phyloP scores from a whole-genome alignment of 2,888 invertebrate species.

The Drosophila ezoana region DNA sequence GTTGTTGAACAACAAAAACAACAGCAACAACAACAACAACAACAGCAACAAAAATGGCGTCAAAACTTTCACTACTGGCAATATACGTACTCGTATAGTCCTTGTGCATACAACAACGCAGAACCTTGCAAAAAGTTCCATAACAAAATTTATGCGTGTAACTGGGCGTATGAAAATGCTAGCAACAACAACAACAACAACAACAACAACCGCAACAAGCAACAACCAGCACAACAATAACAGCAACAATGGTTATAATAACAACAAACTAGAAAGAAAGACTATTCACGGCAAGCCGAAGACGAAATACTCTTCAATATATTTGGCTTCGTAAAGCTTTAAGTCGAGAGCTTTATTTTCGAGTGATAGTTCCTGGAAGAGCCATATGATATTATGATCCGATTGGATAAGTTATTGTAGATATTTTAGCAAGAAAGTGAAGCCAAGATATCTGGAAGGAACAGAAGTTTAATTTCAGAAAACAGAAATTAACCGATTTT shows the following conservation, averaged over 20 bases:
- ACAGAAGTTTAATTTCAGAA: too few relatives aligned
- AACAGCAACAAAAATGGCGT: constrained; percentile 47
- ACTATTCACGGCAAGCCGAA: neutral
- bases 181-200: constrained; percentile 30
- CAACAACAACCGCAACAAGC: constrained; percentile 6
- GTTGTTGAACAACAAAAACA: constrained; percentile 26
- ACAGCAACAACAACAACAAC: constrained; percentile 15
- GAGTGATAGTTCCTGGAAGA: too few relatives aligned
- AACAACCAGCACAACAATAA: constrained; percentile 8
- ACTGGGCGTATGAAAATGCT: constrained; percentile 70
- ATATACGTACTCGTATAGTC: constrained; percentile 21
- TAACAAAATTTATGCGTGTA: constrained; percentile 77
- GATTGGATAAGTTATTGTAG: too few relatives aligned
- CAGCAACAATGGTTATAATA: constrained; percentile 15
- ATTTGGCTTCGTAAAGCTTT: too few relatives aligned
- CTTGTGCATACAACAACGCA: constrained; percentile 41
- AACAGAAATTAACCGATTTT: too few relatives aligned
- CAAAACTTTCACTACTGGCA: constrained; percentile 53
- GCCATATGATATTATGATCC: too few relatives aligned
- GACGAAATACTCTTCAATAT: neutral
- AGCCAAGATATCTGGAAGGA: too few relatives aligned
- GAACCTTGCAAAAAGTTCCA: constrained; percentile 69
- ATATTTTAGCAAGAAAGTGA: too few relatives aligned
- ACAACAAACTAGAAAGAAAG: constrained; percentile 5
- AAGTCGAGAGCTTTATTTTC: too few relatives aligned